Evolutionary conservation across 2,797 vertebrate genomes (phyloP).

Genomic region (Danionella dracula): DNA sequence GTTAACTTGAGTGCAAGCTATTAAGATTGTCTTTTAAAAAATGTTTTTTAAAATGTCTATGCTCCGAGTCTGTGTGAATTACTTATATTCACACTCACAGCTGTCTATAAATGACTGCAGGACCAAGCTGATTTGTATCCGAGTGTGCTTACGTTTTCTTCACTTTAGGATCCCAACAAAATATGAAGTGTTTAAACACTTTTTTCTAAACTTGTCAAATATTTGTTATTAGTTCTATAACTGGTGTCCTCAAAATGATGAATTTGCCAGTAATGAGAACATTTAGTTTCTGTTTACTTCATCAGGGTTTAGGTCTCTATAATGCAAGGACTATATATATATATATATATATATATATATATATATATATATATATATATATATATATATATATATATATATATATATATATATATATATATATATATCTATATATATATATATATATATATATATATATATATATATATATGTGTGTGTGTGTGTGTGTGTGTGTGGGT

Average conservation of each 20-base stretch:
- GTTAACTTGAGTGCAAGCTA: no score
- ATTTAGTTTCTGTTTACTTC: background rate
- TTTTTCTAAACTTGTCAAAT: background rate
- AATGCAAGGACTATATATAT: background rate
- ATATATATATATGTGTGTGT: no score
- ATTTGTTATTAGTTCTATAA: constrained; percentile 23
- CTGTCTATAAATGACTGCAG: background rate
- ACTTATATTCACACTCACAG: background rate
- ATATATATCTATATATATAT: no score
- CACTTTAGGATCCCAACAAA: constrained; percentile 28
- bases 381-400: no score
- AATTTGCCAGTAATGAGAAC: constrained; percentile 14
- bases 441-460: no score
- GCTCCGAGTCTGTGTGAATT: no score
- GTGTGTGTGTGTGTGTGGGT: no score
- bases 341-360: background rate
- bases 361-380: no score
- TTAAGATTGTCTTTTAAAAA: no score
- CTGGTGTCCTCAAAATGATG: background rate
- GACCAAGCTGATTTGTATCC: constrained; percentile 19
- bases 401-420: no score
- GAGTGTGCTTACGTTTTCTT: constrained; percentile 29
- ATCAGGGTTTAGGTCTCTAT: background rate
- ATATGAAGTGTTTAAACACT: constrained; percentile 25
- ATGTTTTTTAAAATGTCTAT: no score